Evolutionary conservation across 2,888 invertebrate species (phyloP).

Genomic region (Prenolepis imparis): DNA sequence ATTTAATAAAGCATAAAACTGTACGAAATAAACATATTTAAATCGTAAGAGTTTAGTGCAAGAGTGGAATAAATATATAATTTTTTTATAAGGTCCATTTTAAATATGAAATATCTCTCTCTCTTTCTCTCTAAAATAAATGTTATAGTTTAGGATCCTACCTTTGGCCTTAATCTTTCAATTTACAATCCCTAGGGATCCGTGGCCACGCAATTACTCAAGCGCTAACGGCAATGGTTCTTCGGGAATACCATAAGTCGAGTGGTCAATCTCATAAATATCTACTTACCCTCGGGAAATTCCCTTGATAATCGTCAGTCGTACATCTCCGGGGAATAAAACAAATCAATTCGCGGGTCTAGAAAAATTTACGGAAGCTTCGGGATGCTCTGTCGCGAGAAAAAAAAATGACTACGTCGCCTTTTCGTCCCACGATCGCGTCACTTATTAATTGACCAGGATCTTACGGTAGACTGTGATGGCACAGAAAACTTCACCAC

Average conservation of each 20-base stretch:
- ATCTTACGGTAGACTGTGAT: conserved; percentile 80
- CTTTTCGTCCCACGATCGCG: conserved; percentile 48
- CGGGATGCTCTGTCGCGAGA: background rate
- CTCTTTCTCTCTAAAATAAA: background rate
- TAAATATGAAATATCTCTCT: background rate
- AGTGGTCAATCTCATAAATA: conserved; percentile 25
- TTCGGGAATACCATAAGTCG: background rate
- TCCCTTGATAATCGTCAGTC: conserved; percentile 57
- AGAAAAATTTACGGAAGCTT: background rate
- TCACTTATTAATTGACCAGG: conserved; percentile 82
- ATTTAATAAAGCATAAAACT: conserved; percentile 34
- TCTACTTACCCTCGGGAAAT: conserved; percentile 67
- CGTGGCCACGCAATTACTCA: background rate
- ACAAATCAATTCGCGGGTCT: background rate
- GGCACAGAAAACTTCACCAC: conserved; percentile 69
- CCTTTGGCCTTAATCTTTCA: background rate
- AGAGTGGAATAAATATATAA: background rate
- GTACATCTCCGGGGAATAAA: conserved; percentile 60
- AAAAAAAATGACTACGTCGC: background rate
- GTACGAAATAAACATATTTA: background rate
- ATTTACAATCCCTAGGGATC: conserved; percentile 11
- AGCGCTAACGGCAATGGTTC: background rate
- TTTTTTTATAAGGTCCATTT: background rate
- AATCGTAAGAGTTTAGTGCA: background rate
- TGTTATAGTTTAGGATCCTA: background rate